Percentiles rank a stretch among this genome's conserved stretches.
These are phyloP conservation scores for Apodemia hepburni DNA, from an alignment of 2,888 invertebrate genomes.

Conservation along the genomic window DNA sequence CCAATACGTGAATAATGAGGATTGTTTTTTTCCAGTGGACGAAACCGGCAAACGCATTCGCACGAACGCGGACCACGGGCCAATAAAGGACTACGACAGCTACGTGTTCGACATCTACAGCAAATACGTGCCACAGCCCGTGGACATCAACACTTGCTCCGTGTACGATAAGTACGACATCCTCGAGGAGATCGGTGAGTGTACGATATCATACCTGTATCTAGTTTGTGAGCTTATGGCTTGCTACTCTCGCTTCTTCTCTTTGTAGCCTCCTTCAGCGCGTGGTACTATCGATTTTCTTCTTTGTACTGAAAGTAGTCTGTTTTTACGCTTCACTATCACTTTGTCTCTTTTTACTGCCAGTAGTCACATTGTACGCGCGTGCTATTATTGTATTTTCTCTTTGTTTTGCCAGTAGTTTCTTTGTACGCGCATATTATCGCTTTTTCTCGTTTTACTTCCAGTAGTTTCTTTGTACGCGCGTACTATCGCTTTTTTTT, in stretches of 20 bases:
- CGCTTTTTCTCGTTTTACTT: too few relatives aligned
- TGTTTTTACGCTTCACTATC: too few relatives aligned
- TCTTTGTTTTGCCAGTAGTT: too few relatives aligned
- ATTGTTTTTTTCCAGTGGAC: constrained; percentile 76
- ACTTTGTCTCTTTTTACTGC: too few relatives aligned
- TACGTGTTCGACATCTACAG: constrained; percentile 99
- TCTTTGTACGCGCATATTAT: too few relatives aligned
- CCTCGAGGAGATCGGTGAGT: constrained; percentile 97
- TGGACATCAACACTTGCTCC: constrained; percentile 96
- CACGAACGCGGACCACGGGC: constrained; percentile 92
- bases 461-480: too few relatives aligned
- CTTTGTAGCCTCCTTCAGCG: background rate
- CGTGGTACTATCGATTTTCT: too few relatives aligned
- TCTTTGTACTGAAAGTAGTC: too few relatives aligned
- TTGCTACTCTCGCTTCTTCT: constrained; percentile 7
- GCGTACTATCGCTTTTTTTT: too few relatives aligned
- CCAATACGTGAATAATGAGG: background rate
- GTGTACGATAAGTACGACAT: constrained; percentile 99
- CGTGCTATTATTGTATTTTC: too few relatives aligned
- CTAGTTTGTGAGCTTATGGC: constrained; percentile 21
- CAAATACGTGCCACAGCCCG: constrained; percentile 98
- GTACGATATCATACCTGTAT: constrained; percentile 20
- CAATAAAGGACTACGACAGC: constrained; percentile 97
- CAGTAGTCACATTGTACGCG: too few relatives aligned
- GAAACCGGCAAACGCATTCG: constrained; percentile 94